Percentiles rank a stretch among this genome's conserved stretches.
Conservation (phyloP, 1,140 invertebrate species). For the Ladona fulva region DNA sequence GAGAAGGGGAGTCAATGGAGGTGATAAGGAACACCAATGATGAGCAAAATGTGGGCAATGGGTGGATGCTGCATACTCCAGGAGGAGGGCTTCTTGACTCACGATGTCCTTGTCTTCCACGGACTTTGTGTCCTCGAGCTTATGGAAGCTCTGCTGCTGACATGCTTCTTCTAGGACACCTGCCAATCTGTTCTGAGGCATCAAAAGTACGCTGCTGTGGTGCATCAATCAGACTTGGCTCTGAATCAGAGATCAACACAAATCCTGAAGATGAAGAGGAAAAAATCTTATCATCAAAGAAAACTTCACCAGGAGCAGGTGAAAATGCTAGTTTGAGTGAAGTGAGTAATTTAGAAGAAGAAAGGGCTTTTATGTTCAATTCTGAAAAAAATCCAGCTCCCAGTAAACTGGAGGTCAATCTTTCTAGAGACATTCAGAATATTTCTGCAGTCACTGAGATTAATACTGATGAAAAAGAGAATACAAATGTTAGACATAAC, state of each 20-base stretch:
- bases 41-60: slow-evolving; percentile 4
- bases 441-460: neutral
- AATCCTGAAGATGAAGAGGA: too few species aligned
- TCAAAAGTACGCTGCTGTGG: slow-evolving; percentile 14
- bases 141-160: neutral
- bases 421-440: neutral
- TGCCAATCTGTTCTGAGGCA: slow-evolving; percentile 14
- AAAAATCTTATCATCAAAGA: neutral
- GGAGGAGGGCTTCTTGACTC: slow-evolving; percentile 16
- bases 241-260: neutral
- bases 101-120: slow-evolving; percentile 14
- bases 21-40: neutral
- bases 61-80: slow-evolving; percentile 18
- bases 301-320: neutral
- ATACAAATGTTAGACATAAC: neutral
- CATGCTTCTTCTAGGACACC: slow-evolving; percentile 3
- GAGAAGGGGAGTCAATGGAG: too few species aligned
- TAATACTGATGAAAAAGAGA: neutral
- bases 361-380: neutral
- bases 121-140: neutral
- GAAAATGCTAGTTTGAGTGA: neutral
- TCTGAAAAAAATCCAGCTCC: neutral
- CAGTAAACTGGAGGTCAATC: neutral
- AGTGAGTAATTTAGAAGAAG: neutral
- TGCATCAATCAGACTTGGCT: neutral